Percentiles rank a stretch among this genome's conserved stretches.
These are phyloP conservation scores for Pectinophora gossypiella DNA, from an alignment of 1,140 invertebrate genomes.

Conservation along the genomic window DNA sequence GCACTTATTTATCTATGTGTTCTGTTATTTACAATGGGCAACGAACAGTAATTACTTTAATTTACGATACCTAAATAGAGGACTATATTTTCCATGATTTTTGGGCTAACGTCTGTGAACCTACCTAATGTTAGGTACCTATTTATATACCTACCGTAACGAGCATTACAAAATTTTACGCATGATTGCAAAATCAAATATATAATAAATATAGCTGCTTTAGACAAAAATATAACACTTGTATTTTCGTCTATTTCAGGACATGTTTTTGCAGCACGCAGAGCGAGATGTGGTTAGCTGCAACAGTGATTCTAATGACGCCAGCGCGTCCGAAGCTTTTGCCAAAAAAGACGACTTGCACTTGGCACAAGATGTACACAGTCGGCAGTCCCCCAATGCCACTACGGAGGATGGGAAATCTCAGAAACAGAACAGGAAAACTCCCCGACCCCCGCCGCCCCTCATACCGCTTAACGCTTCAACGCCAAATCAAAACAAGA, in stretches of 20 bases:
- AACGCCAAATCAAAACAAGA: slow-evolving; percentile 54
- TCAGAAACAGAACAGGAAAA: slow-evolving; percentile 68
- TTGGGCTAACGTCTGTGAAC: too few species aligned
- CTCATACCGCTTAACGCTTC: slow-evolving; percentile 79
- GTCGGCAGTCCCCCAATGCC: slow-evolving; percentile 19
- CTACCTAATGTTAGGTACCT: too few species aligned
- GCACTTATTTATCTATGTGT: too few species aligned
- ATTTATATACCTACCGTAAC: too few species aligned
- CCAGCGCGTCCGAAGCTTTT: slow-evolving; percentile 30
- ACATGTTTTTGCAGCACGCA: slow-evolving; percentile 53
- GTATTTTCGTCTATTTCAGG: slow-evolving; percentile 45
- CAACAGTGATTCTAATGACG: slow-evolving; percentile 63
- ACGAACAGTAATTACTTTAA: too few species aligned
- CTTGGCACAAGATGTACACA: slow-evolving; percentile 18
- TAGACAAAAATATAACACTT: neutral
- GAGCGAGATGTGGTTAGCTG: slow-evolving; percentile 54
- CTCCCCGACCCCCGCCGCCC: slow-evolving; percentile 80
- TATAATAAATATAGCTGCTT: too few species aligned
- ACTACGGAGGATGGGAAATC: slow-evolving; percentile 36
- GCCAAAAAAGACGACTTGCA: slow-evolving; percentile 24
- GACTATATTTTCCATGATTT: too few species aligned
- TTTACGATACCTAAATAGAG: too few species aligned
- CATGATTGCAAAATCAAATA: too few species aligned
- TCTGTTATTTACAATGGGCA: too few species aligned
- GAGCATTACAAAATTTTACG: too few species aligned